phyloP scores from a whole-genome alignment of 2,113 vertebrate genomes.

The Cebus imitator region DNA sequence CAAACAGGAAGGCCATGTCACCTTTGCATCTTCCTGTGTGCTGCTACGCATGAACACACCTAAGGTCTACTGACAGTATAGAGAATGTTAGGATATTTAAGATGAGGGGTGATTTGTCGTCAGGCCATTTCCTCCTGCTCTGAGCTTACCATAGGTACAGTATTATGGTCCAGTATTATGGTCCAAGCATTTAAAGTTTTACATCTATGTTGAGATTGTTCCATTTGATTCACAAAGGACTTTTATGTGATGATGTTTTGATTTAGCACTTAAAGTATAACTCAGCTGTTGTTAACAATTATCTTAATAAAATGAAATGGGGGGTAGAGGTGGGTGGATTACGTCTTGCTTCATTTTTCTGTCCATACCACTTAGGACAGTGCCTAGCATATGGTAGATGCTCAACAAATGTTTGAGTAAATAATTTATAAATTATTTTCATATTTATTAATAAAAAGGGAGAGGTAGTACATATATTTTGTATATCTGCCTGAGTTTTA shows the following conservation, averaged over 20 bases:
- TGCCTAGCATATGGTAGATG: background rate
- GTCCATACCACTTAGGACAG: background rate
- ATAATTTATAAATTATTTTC: background rate
- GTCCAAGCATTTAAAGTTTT: background rate
- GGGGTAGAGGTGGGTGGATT: background rate
- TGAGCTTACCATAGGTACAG: background rate
- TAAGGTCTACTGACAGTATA: background rate
- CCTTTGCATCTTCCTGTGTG: background rate
- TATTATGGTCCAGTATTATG: background rate
- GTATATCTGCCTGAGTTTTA: background rate
- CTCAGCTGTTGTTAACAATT: background rate
- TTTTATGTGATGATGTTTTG: background rate
- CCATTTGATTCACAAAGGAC: background rate
- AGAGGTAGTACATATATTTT: background rate
- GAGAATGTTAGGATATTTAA: background rate
- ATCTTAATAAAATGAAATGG: background rate
- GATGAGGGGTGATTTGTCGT: background rate
- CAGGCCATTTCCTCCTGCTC: background rate
- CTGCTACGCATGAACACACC: background rate
- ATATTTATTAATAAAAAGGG: background rate
- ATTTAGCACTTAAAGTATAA: background rate
- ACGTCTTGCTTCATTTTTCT: background rate
- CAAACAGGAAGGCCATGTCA: background rate
- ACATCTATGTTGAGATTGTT: background rate
- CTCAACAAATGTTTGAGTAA: background rate